phyloP scores from a whole-genome alignment of 1,140 invertebrate species.

The Brachionus manjavacas region DNA sequence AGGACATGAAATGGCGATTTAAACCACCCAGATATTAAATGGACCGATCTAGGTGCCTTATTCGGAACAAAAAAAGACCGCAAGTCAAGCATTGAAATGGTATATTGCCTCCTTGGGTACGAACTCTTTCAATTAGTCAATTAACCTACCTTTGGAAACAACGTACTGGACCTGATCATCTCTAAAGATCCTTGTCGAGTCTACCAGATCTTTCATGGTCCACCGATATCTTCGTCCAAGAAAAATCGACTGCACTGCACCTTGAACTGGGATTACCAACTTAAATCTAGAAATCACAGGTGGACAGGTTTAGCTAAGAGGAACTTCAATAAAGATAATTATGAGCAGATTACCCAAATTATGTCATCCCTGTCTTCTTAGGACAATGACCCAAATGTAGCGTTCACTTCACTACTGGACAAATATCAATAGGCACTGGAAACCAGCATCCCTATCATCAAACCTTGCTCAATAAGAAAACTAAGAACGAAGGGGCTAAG shows the following conservation, averaged over 20 bases:
- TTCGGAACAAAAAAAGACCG: neutral
- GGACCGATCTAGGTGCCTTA: neutral
- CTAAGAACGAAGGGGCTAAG: neutral
- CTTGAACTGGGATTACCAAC: neutral
- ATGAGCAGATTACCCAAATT: neutral
- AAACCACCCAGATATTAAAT: neutral
- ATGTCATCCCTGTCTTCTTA: neutral
- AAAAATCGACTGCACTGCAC: neutral
- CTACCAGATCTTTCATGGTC: neutral
- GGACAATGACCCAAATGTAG: neutral
- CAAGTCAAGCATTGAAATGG: no score
- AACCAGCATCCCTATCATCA: neutral
- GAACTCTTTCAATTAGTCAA: no score
- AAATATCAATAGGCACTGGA: no score
- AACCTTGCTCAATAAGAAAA: neutral
- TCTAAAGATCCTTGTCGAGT: neutral
- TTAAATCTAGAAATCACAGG: neutral
- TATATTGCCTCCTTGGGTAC: no score
- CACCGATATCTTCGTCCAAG: no score
- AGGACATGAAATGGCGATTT: neutral
- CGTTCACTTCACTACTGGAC: neutral
- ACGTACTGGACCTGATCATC: neutral
- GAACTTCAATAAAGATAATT: neutral
- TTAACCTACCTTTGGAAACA: no score
- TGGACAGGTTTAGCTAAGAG: neutral